Base-by-base conservation (phyloP, 2,888 invertebrate genomes). In the Campoplex nolae region DNA sequence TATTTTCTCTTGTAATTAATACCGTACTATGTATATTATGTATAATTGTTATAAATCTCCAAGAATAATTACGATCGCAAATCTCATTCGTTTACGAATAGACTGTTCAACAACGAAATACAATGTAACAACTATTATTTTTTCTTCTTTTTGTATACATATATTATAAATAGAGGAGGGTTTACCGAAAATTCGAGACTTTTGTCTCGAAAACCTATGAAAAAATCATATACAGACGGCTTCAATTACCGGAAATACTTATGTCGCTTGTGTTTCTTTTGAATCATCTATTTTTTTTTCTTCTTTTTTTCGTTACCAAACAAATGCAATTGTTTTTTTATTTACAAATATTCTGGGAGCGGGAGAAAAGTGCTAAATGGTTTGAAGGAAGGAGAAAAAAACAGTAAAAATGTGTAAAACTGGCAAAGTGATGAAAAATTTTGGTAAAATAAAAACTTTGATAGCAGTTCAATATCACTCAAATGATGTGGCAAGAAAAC, bases 31-130 rank as follows among this genome's bases (percentile, higher is more conserved):
- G 48, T 70, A 48, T 77, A 82, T 83, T 77, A 58, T 76, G 73
- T 84, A 84, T 82, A 78, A 77, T 80, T 84, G 74, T 84, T 84
- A 87, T 78, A 85, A 83, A 85, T 58, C 75, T 62, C 65, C 70
- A 73, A 78, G 78, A 81, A 83, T 65, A 62, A 75, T 84, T 82
- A 83, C 73, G 48, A 54, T 83, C 74, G 80, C 74, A 78, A 74
- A 81, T 84, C 65, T 67, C 68, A 88, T 85, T 75, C 83, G 62
- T 75, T 80, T 62, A 58, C 85, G 54, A 83, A 83, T 77, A 83
- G 68, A 88, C 73, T 77, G 71, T 85, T 79, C 77, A 87, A 87
- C 84, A 90, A 88, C 82, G 83, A 88, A 89, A 87, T 86, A 89
- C 77, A 87, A 85, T 85, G 74, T 87, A 89, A 88, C 84, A 88